Evolutionary conservation across 2,888 invertebrate species (phyloP), one percentile per base, ranked within the genome.

Genomic region (Helleia helle): DNA sequence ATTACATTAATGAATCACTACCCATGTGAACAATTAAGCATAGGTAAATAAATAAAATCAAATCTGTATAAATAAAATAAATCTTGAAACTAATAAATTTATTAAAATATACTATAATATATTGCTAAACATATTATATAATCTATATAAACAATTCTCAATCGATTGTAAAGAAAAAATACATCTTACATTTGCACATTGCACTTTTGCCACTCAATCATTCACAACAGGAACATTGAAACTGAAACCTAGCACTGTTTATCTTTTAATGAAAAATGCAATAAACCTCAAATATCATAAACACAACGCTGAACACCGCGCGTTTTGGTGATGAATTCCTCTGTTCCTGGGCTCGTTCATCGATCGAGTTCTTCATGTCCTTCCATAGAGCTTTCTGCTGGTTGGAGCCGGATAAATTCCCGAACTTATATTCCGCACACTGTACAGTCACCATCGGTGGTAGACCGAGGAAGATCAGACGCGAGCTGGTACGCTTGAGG

Each of bases 361-460:
- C 59, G 28, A 53, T 51, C 26, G 46, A 43, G 38, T 40, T 47
- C 1, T 40, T 39, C 30, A 44, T 36, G 38, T 61, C 63, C 25
- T 55, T 65, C 80, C 79, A 81, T 1, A 53, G 52, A 0, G 71
- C 79, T 41, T 60, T 70, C 13, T 56, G 55, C 48, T 69, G 62
- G 26, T 65, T 71, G 0, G 84, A 81, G 1, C 75, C 74, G 5
- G 63, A 62, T 9, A 72, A 44, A 61, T 81, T 87, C 1, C 87
- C 88, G 26, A 80, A 74, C 6, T 79, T 76, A 55, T 55, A 84
- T 61, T 64, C 87, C 29, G 74, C 87, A 69, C 75, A 89, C 52
- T 61, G 87, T 56, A 67, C 75, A 48, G 71, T 85, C 37, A 88
- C 62, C 58, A 76, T 73, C 47, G 86, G 74, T 50, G 87, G 64